Base-by-base conservation (phyloP, 2,797 vertebrate genomes). In the Trachurus trachurus region DNA sequence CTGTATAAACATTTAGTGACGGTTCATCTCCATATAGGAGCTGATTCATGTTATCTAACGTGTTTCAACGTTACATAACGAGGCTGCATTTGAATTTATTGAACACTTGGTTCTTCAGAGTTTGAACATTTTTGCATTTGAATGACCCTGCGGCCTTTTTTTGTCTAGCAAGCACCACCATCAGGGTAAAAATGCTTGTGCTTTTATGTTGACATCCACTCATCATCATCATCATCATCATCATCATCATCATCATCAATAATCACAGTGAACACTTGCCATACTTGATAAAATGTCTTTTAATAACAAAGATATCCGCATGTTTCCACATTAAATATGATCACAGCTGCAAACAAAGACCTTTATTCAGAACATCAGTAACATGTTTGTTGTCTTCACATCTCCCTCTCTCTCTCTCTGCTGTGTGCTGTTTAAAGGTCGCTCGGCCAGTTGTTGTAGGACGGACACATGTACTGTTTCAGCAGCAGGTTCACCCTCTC, bases 401-500 rank as follows among this genome's bases (percentile, higher is more conserved):
- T 42, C 29, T 29, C 12, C 17, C 49, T 29, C 12, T n/a, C 49
- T 65, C 19, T 45, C 26, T 70, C 60, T 42, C 29, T 31, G 44
- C 63, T 17, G 59, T 64, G 58, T n/a, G 26, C 26, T 53, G 3
- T 60, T 78, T 26, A 94, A 78, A 92, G 59, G 74, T 86, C 88
- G 3, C 53, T 66, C 0, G 58, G 59, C 94, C 92, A 95, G 89
- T 82, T 80, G 86, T 89, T 85, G 84, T 92, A 89, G 73, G 74
- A 85, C 9, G 95, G 91, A 85, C 95, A 96, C 90, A 94, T 93
- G 89, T 95, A 94, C 83, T 94, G 94, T 61, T 80, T 94, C 45
- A 95, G 81, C 82, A 95, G 91, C 74, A 76, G 78, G 80, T 94
- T 93, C 70, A 95, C 86, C 54, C 74, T 89, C 63, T 95, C 95